phyloP scores from a whole-genome alignment of 2,113 vertebrate species.

The Zosterops hypoxanthus region DNA sequence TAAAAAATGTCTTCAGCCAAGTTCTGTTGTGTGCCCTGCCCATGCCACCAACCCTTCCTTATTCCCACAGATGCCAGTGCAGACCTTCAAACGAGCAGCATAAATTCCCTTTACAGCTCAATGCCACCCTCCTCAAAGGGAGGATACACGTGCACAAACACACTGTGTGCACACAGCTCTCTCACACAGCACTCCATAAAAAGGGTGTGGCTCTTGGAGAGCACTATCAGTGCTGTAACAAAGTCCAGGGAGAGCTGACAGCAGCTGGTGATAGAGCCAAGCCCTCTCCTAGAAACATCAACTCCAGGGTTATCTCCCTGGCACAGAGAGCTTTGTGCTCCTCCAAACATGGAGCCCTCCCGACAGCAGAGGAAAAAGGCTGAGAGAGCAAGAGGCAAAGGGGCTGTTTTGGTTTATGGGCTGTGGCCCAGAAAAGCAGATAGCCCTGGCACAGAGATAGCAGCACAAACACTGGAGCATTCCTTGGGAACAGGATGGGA shows the following conservation, averaged over 20 bases:
- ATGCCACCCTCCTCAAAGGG: background rate
- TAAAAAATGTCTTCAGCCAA: background rate
- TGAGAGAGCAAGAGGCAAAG: background rate
- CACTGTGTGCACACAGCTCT: background rate
- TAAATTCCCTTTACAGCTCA: background rate
- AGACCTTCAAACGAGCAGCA: background rate
- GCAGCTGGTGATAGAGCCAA: background rate
- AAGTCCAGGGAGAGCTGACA: constrained; percentile 17
- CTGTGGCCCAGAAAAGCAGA: background rate
- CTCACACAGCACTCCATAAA: background rate
- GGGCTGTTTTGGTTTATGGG: background rate
- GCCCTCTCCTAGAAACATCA: background rate
- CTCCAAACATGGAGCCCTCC: constrained; percentile 2
- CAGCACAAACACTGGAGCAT: background rate
- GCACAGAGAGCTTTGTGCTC: background rate
- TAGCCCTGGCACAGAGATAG: background rate
- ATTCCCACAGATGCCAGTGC: background rate
- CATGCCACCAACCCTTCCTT: background rate
- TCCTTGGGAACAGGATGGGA: background rate
- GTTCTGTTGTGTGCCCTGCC: background rate
- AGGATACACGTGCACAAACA: background rate
- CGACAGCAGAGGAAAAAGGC: background rate
- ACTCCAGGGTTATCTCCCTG: background rate
- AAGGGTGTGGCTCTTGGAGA: background rate
- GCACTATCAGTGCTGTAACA: constrained; percentile 26